Base-by-base conservation (phyloP, 1,140 invertebrate genomes). In the Penaeus vannamei region DNA sequence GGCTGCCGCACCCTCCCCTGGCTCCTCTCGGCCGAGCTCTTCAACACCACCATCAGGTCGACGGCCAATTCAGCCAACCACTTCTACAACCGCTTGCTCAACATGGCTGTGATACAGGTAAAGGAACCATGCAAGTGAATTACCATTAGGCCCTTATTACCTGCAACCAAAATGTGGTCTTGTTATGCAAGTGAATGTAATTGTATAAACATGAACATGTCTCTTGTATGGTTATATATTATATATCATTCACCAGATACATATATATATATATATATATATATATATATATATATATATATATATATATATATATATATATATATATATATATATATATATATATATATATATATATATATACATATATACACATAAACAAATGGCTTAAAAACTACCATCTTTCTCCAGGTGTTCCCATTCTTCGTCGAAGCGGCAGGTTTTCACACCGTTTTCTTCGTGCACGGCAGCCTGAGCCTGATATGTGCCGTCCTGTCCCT, bases 381-480 rank as follows among this genome's bases (percentile, higher is more conserved):
- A 17, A 69, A 0, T 22, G 5, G 2, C 22, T 42, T 42, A 76
- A 46, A 66, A 42, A n/a, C 29, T 66, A 7, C 23, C 23, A 42
- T 3, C 19, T 59, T 59, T 76, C 29, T 36, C 46, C 89, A 90
- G 89, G 46, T 84, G 0, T 90, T 79, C 85, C 89, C 89, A 20
- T 77, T 76, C 32, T 59, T 84, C 29, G 81, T 17, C 17, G 81
- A 86, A 53, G 62, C 80, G 20, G 53, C 59, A 26, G 89, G 89
- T 0, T 29, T 64, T 22, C 42, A 86, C 46, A 87, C 36, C 4
- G 93, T 93, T 23, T 95, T 94, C 91, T 94, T 94, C 92, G 89
- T 95, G 32, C 95, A 94, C 91, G 92, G 94, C 36, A 93, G 92
- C 10, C 88, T 95, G 66, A 94, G 94, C 32, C 90, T 93, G n/a